Base-by-base conservation (phyloP, 2,888 invertebrate species). In the Coronaproctus castanopsis region DNA sequence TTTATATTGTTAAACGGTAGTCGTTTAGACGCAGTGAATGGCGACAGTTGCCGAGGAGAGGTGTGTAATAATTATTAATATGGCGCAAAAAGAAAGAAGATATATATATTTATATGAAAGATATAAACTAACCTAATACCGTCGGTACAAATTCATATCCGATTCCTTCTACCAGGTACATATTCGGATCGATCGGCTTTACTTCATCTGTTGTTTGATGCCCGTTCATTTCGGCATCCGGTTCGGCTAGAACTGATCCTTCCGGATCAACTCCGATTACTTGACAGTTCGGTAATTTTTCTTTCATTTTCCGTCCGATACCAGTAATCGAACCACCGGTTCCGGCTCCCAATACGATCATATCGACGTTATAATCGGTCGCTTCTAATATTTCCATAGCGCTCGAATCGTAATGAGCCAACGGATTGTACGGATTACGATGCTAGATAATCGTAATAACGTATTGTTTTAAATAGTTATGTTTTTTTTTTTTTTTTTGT, bases 71-170 rank as follows among this genome's bases (percentile, higher is more conserved):
- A n/a, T n/a, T n/a, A n/a, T n/a, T n/a, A n/a, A n/a, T n/a, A n/a
- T n/a, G n/a, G n/a, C n/a, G n/a, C n/a, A n/a, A n/a, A n/a, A n/a
- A n/a, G n/a, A n/a, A n/a, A n/a, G n/a, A n/a, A n/a, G n/a, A n/a
- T n/a, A n/a, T n/a, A n/a, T n/a, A n/a, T n/a, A n/a, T n/a, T n/a
- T n/a, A n/a, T n/a, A n/a, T n/a, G n/a, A n/a, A n/a, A n/a, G n/a
- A n/a, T n/a, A n/a, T n/a, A n/a, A n/a, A n/a, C n/a, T 73, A 69
- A 70, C 80, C 80, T 62, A 91, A 75, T 14, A 93, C 88, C 1
- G 87, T 87, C 2, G 98, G 97, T 56, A 92, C 74, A 71, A 98
- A 99, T 73, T 98, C 97, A 71, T 97, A 97, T 2, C 97, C 97
- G 64, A 89, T 85, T 53, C 92, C 95, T 68, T 83, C 83, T 56